Evolutionary conservation across 2,888 invertebrate genomes (phyloP).

Genomic region (Watsonalla cultraria): DNA sequence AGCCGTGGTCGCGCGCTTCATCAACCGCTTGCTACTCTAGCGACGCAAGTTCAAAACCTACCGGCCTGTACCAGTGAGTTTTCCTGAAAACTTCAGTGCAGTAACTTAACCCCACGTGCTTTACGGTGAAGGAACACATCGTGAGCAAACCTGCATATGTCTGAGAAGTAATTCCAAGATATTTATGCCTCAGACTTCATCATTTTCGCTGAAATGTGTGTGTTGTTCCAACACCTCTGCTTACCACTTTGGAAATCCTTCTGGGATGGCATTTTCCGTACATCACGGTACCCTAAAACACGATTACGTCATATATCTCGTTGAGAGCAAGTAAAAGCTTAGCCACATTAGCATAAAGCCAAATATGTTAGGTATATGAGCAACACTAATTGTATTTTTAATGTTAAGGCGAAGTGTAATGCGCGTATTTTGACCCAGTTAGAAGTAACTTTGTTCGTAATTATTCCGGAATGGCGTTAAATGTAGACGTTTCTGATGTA

Average conservation of each 20-base stretch:
- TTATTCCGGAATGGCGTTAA: neutral
- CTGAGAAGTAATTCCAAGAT: too few species aligned
- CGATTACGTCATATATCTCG: neutral
- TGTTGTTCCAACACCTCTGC: neutral
- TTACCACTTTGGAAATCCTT: too few species aligned
- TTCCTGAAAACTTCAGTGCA: too few species aligned
- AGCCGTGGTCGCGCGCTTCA: too few species aligned
- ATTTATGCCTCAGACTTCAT: too few species aligned
- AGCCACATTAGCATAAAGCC: conserved; percentile 41
- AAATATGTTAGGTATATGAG: conserved; percentile 39
- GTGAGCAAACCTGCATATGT: too few species aligned
- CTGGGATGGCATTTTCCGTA: neutral
- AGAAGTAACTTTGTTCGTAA: neutral
- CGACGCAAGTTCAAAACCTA: neutral
- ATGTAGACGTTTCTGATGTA: too few species aligned
- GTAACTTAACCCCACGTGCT: too few species aligned
- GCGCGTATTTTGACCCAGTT: neutral
- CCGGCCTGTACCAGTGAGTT: neutral
- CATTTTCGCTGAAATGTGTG: neutral
- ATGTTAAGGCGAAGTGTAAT: conserved; percentile 11
- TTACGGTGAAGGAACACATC: too few species aligned
- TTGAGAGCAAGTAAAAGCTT: conserved; percentile 23
- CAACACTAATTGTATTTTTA: conserved; percentile 34
- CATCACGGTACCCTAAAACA: neutral
- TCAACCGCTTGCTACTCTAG: too few species aligned